Evolutionary conservation across 2,888 invertebrate species (phyloP), one percentile per base, ranked within the genome.

Genomic region (Orthonychiurus folsomi): DNA sequence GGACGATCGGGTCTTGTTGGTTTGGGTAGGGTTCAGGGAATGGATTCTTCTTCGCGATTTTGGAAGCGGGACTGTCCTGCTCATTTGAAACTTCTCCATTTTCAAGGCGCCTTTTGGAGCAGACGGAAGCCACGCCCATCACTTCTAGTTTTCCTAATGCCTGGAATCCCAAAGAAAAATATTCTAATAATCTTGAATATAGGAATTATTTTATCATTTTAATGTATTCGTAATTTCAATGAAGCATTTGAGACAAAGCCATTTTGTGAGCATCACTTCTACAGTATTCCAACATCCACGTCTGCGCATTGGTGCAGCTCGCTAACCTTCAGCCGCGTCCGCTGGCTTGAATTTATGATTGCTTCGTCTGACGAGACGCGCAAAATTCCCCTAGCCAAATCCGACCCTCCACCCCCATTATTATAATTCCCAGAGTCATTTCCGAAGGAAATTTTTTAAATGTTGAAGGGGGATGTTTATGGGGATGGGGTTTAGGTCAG

Each of bases 81-180:
- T 67, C 68, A 25, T 69, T 69, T n/a, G 53, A 21, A 15, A 24
- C 58, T 2, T 62, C 64, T 23, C 67, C 66, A 50, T 63, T 61
- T 60, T 67, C 71, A 37, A 73, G 66, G 52, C 70, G 65, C 58
- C 73, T 61, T 64, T 73, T 73, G 47, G 73, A 68, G 53, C 67
- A 68, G 12, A 70, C 63, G 52, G 70, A 70, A n/a, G 73, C 73
- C 20, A 73, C 73, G 28, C 73, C 73, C 73, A 73, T 73, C 37
- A 37, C 37, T 15, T 37, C 37, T 37, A 9, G 9, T 37, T 5
- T 37, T 37, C 37, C 37, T 37, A 37, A 37, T 37, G 37, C 37
- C 37, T 37, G 37, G 37, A 37, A 37, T 9, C 5, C 5, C 15
- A n/a, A n/a, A n/a, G n/a, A n/a, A n/a, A n/a, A n/a, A n/a, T n/a